Evolutionary conservation across 2,797 vertebrate genomes (phyloP), one percentile per base, ranked within the genome.

Genomic region (Rhodeus uyekii): DNA sequence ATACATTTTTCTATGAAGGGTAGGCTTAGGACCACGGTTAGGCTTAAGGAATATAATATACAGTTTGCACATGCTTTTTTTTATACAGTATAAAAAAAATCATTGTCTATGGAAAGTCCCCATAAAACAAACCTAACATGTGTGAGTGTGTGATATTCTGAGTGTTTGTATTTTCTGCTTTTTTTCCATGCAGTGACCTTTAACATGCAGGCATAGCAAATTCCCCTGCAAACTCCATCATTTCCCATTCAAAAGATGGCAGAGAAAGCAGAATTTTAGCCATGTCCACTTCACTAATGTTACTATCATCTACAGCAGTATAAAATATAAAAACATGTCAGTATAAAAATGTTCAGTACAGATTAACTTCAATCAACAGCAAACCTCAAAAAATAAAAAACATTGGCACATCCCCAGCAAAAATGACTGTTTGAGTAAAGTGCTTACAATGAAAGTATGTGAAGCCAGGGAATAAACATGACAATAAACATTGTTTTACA

Each of bases 171-270:
- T 29, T 69, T 79, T 50, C 50, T 58, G 65, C n/a, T 34, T 69
- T 68, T n/a, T 79, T 79, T 79, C 77, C 38, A 69, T 79, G 65
- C 24, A 3, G 19, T 79, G 77, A 79, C 77, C 65, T 79, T 79
- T 79, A 79, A 79, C 65, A 79, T 79, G 36, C 50, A 78, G 50
- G 48, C 64, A 69, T 79, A 14, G 77, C 50, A 79, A 79, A 68
- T 78, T 78, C 76, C 46, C 76, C 9, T 29, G 24, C 34, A 68
- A 78, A 78, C 69, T 79, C 77, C 77, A 58, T 58, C 12, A 69
- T 79, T 79, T 69, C 48, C 50, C 77, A 44, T 79, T 79, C 13
- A 32, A 42, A 69, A 38, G 24, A 63, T 19, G 50, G 12, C 36
- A 5, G 8, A 50, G 38, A 58, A 61, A 48, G 48, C 65, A 44